Percentiles rank a stretch among this genome's conserved stretches.
Conservation (phyloP, 1,140 invertebrate species). For the Cephus cinctus region DNA sequence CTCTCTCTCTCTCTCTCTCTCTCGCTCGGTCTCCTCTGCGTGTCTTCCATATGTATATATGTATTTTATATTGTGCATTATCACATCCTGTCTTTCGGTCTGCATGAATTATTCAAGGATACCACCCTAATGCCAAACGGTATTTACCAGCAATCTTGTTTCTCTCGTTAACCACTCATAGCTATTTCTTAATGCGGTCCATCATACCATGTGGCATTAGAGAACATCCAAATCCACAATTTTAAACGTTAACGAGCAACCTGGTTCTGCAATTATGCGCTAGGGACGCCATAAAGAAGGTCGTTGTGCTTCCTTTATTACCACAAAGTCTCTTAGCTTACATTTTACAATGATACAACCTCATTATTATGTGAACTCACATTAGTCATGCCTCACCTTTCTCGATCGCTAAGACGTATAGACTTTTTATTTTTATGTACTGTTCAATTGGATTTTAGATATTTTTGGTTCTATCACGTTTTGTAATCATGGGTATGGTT, state of each 20-base stretch:
- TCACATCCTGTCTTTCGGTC: conserved; percentile 24
- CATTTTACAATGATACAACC: conserved; percentile 44
- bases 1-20: no score
- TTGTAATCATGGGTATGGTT: conserved; percentile 43
- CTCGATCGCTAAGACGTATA: conserved; percentile 47
- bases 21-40: no score
- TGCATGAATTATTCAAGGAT: conserved; percentile 32
- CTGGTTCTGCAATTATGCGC: conserved; percentile 30
- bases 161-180: conserved; percentile 2
- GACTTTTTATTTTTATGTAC: conserved; percentile 44
- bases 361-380: conserved; percentile 52
- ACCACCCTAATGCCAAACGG: conserved; percentile 30
- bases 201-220: conserved; percentile 32
- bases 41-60: no score
- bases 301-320: conserved; percentile 28
- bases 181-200: no score
- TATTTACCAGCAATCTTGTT: conserved; percentile 8
- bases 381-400: conserved; percentile 58
- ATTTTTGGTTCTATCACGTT: conserved; percentile 9
- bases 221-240: conserved; percentile 36
- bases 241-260: conserved; percentile 48
- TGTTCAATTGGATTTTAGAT: conserved; percentile 26
- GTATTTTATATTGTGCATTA: no score
- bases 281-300: conserved; percentile 39
- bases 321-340: conserved; percentile 28